Evolutionary conservation across 1,140 invertebrate genomes (phyloP), one percentile per base, ranked within the genome.

Genomic region (Pseudomyrmex pallidus): DNA sequence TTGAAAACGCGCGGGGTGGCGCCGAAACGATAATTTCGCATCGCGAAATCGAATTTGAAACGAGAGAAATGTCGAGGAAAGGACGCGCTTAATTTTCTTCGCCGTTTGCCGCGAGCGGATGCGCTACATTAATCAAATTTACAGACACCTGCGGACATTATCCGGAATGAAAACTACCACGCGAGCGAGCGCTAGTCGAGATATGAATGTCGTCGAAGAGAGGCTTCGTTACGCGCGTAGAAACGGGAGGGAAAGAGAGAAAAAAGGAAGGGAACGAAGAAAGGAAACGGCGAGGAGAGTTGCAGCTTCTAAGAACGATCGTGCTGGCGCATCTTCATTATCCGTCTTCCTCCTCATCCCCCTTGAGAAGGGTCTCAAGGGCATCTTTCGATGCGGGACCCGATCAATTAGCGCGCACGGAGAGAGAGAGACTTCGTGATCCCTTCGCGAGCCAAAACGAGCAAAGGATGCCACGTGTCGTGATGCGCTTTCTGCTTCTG

Each of bases 291-390:
- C 17, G 67, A 83, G 67, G 25, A 57, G 67, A 72, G 84, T 62
- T 57, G 56, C 78, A 44, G 35, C 35, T 91, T 91, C 91, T 86
- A 90, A 84, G 91, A 92, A 92, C 78, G 87, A 63, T 92, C 90
- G 90, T 91, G 91, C 88, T 77, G 80, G 87, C 89, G 90, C 89
- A 87, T 92, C 91, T 92, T 91, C 90, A 92, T 91, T 92, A 91
- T 89, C 82, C 84, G 66, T 74, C 35, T 35, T 35, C 35, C 35
- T 7, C 5, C 35, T 5, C 5, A 7, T 7, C 35, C 35, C 66
- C 70, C 46, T n/a, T n/a, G 66, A 20, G 35, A 86, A 62, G 57
- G 46, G 78, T 82, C 83, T 82, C 82, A 76, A 78, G 72, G 86
- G 86, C 87, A 86, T 78, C n/a, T n/a, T 61, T 78, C 88, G 62